Evolutionary conservation across 1,140 invertebrate genomes (phyloP).

Genomic region (Macrobrachium rosenbergii): DNA sequence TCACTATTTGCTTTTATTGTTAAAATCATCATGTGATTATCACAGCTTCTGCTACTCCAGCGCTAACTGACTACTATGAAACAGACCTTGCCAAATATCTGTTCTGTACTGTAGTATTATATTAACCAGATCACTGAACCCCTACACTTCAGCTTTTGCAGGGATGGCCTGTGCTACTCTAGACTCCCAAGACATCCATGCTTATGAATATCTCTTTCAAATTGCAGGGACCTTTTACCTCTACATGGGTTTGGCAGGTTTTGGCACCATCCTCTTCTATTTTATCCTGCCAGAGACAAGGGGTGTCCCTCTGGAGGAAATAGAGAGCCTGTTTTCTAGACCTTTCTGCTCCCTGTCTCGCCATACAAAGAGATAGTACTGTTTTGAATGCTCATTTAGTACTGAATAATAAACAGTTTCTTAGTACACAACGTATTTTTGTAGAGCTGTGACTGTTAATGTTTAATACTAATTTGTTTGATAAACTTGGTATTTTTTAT

Average conservation of each 20-base stretch:
- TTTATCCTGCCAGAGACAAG: constrained; percentile 75
- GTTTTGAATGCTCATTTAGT: neutral
- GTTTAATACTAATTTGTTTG: no score
- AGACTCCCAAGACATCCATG: neutral
- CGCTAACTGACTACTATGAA: no score
- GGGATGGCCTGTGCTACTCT: neutral
- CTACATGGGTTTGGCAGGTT: constrained; percentile 72
- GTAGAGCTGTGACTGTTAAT: neutral
- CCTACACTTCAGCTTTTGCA: no score
- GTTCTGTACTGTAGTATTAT: no score
- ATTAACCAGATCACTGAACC: no score
- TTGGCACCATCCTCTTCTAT: constrained; percentile 73
- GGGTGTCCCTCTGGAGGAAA: constrained; percentile 74
- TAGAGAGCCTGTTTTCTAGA: constrained; percentile 72
- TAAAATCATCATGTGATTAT: no score
- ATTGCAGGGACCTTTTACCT: constrained; percentile 75
- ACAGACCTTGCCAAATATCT: no score
- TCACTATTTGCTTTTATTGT: no score
- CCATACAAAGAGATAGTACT: neutral
- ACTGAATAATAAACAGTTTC: neutral
- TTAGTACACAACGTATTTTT: neutral
- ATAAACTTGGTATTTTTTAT: neutral
- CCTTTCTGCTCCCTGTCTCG: constrained; percentile 31
- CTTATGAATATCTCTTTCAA: constrained; percentile 62
- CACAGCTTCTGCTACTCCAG: no score